These are phyloP conservation scores for Sturnus vulgaris DNA, from an alignment of 2,113 vertebrate genomes.

Conservation along the genomic window DNA sequence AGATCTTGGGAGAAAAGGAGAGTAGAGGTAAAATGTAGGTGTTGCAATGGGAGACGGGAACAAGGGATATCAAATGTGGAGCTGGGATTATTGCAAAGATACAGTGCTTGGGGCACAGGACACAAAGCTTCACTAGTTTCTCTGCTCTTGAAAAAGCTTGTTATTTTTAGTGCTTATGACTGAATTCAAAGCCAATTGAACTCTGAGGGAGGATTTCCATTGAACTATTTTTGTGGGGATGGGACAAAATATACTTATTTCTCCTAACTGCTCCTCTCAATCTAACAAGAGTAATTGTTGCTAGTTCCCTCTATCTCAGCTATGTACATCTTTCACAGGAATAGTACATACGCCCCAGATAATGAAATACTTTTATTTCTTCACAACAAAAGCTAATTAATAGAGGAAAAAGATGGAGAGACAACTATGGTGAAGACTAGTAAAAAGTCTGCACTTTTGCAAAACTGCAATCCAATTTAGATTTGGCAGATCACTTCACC, in stretches of 20 bases:
- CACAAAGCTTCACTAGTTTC: constrained; percentile 8
- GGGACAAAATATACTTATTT: background rate
- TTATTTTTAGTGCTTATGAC: constrained; percentile 46
- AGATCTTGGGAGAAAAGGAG: background rate
- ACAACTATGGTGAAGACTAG: background rate
- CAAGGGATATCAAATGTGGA: background rate
- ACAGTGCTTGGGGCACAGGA: background rate
- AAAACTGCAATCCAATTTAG: constrained; percentile 8
- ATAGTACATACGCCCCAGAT: background rate
- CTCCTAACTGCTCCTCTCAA: background rate
- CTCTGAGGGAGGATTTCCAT: constrained; percentile 20
- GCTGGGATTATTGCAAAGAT: background rate
- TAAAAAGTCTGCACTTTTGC: background rate
- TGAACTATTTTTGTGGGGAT: constrained; percentile 40
- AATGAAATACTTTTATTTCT: background rate
- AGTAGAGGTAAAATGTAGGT: background rate
- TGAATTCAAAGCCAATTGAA: constrained; percentile 25
- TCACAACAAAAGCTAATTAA: background rate
- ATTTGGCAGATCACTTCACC: background rate
- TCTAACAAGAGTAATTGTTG: background rate
- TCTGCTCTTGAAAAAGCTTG: constrained; percentile 29
- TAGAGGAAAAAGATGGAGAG: background rate
- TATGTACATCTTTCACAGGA: background rate
- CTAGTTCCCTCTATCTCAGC: background rate
- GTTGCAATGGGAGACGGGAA: background rate